A percentile compares a stretch with the other conserved stretches of the same genome.
phyloP scores from a whole-genome alignment of 2,888 invertebrate species.

The Chouioia cunea region DNA sequence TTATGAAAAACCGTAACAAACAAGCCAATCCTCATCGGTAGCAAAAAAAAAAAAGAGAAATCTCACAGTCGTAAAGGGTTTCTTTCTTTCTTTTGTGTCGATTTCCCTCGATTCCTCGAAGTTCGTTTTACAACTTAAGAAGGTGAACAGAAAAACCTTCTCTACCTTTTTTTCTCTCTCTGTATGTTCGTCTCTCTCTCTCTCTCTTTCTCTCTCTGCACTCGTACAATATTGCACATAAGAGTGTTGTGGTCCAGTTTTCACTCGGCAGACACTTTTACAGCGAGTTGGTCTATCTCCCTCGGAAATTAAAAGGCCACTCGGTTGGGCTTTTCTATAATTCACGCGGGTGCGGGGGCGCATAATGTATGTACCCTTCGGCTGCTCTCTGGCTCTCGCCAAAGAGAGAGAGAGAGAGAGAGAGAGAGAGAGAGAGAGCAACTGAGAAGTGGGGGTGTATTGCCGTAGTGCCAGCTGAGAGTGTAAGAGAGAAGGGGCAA shows the following conservation, averaged over 20 bases:
- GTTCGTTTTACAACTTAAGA: slow-evolving; percentile 58
- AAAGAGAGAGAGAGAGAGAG: slow-evolving; percentile 58
- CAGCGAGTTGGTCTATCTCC: not conserved
- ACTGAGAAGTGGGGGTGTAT: slow-evolving; percentile 1
- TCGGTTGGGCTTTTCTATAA: slow-evolving; percentile 60
- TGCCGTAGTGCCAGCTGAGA: slow-evolving; percentile 57
- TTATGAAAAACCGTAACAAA: not conserved
- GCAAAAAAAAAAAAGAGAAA: slow-evolving; percentile 28
- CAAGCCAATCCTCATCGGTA: too few relatives aligned
- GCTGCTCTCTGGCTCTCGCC: slow-evolving; percentile 49
- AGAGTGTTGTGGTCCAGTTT: slow-evolving; percentile 11
- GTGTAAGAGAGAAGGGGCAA: slow-evolving; percentile 54
- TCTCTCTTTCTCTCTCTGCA: not conserved
- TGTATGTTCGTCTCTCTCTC: not conserved
- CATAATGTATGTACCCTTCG: slow-evolving; percentile 67
- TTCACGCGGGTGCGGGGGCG: slow-evolving; percentile 57
- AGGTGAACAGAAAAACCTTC: slow-evolving; percentile 45
- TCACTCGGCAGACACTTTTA: not conserved
- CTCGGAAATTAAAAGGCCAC: slow-evolving; percentile 59
- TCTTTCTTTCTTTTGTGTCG: too few relatives aligned
- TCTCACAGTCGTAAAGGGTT: slow-evolving; percentile 34
- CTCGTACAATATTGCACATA: not conserved
- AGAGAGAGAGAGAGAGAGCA: slow-evolving; percentile 42
- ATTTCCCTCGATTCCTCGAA: slow-evolving; percentile 43
- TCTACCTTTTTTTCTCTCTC: slow-evolving; percentile 32